A percentile compares a stretch with the other conserved stretches of the same genome.
phyloP scores from a whole-genome alignment of 2,113 vertebrate species.

The Sigmodon hispidus region DNA sequence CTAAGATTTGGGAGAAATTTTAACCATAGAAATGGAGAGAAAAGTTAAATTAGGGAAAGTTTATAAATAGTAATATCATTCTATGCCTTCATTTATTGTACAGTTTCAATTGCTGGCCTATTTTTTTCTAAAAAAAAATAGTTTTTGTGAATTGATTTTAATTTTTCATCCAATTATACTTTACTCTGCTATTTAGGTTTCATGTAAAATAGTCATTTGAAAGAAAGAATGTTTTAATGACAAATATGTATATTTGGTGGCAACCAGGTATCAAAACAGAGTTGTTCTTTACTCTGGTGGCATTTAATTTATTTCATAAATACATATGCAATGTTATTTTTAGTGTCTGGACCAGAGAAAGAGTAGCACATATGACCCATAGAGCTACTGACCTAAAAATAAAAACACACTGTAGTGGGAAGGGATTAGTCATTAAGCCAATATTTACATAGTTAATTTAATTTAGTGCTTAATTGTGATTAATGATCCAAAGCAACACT shows the following conservation, averaged over 20 bases:
- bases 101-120: neutral
- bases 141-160: neutral
- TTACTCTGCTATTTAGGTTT: neutral
- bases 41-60: constrained; percentile 20
- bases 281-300: neutral
- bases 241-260: neutral
- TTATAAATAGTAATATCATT: neutral
- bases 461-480: constrained; percentile 72
- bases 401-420: constrained; percentile 2
- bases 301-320: constrained; percentile 28
- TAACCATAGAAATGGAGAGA: neutral
- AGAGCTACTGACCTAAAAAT: constrained; percentile 44
- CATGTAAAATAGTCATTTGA: neutral
- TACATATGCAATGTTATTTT: neutral
- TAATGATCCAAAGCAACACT: constrained; percentile 69
- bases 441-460: constrained; percentile 77
- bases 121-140: neutral
- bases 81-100: neutral
- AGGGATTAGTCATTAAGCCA: constrained; percentile 59
- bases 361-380: neutral
- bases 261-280: neutral
- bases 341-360: neutral
- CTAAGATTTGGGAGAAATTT: constrained; percentile 43
- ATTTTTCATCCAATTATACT: neutral
- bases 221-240: neutral